These are phyloP conservation scores for Portevinia maculata DNA, from an alignment of 2,888 invertebrate genomes.

Conservation along the genomic window DNA sequence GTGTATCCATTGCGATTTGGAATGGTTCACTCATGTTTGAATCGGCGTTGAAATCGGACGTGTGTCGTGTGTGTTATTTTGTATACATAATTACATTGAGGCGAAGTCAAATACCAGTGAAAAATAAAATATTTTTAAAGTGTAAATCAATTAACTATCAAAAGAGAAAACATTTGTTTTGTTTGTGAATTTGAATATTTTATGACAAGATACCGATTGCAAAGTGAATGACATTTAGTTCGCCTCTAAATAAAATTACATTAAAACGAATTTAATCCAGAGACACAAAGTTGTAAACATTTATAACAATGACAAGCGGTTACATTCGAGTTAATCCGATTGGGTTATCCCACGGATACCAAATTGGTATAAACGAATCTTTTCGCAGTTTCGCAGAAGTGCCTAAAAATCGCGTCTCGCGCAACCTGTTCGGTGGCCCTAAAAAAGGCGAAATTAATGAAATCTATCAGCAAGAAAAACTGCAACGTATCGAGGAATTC, in stretches of 20 bases:
- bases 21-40: background rate
- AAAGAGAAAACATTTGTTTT: too few species aligned
- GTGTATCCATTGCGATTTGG: background rate
- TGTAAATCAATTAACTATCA: background rate
- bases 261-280: too few species aligned
- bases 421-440: slow-evolving; percentile 48
- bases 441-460: slow-evolving; percentile 45
- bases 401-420: slow-evolving; percentile 26
- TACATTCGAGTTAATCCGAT: slow-evolving; percentile 46
- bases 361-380: background rate
- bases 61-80: background rate
- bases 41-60: background rate
- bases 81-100: too few species aligned
- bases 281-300: background rate
- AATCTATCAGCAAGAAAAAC: slow-evolving; percentile 5
- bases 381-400: background rate
- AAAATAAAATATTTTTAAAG: background rate
- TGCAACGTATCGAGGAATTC: slow-evolving; percentile 2
- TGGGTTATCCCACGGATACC: background rate
- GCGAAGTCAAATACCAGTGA: too few species aligned
- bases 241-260: too few species aligned
- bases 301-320: slow-evolving; percentile 33
- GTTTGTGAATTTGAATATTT: too few species aligned
- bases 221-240: too few species aligned
- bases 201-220: too few species aligned